Conservation (phyloP, 2,888 invertebrate genomes). For the Leptopilina syphax region DNA sequence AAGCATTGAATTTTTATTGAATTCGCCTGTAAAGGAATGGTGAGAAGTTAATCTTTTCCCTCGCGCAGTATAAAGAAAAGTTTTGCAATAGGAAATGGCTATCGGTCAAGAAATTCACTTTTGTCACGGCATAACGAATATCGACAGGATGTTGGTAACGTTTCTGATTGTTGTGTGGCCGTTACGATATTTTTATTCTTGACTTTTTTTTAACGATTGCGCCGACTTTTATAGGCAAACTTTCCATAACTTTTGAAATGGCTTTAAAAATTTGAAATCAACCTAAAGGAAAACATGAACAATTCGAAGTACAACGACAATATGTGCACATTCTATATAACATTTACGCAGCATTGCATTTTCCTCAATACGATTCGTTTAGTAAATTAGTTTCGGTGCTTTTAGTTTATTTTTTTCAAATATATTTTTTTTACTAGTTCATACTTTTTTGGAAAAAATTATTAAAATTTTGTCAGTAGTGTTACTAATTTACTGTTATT, state of each 20-base stretch:
- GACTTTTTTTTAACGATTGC: slow-evolving; percentile 52
- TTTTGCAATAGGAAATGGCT: slow-evolving; percentile 43
- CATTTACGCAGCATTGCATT: slow-evolving; percentile 72
- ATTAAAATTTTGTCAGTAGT: too few relatives aligned
- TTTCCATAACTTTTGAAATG: slow-evolving; percentile 59
- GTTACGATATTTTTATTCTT: slow-evolving; percentile 65
- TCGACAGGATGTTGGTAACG: slow-evolving; percentile 51
- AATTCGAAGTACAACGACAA: slow-evolving; percentile 31
- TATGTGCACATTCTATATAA: slow-evolving; percentile 47
- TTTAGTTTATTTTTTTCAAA: too few relatives aligned
- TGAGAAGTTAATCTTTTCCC: background rate
- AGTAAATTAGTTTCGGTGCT: too few relatives aligned
- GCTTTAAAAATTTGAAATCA: slow-evolving; percentile 56
- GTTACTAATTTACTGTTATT: too few relatives aligned
- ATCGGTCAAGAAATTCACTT: slow-evolving; percentile 53
- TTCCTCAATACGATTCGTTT: slow-evolving; percentile 28
- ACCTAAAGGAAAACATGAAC: slow-evolving; percentile 51
- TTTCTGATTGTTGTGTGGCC: slow-evolving; percentile 42
- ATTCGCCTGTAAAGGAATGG: background rate
- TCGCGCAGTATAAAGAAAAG: background rate
- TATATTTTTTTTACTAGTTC: too few relatives aligned
- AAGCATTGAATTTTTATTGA: slow-evolving; percentile 13
- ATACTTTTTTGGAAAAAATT: too few relatives aligned
- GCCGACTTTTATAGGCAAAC: slow-evolving; percentile 72
- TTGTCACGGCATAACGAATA: slow-evolving; percentile 50